These are phyloP conservation scores for Ptilonorhynchus violaceus DNA, from an alignment of 2,113 vertebrate species.

Conservation along the genomic window DNA sequence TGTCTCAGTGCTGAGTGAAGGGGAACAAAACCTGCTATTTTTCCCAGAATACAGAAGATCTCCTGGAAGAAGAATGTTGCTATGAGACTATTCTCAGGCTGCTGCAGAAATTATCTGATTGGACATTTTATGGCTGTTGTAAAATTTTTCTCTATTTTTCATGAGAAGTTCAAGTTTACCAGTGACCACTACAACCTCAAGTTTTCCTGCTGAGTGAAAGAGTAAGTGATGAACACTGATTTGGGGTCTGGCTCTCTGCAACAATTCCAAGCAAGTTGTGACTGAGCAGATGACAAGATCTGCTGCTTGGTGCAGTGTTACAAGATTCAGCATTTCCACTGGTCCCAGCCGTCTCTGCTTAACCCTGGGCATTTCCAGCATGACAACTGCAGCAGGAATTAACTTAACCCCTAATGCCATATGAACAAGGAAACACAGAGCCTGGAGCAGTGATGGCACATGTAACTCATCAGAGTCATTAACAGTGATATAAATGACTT, in stretches of 20 bases:
- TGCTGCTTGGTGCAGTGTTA: not conserved
- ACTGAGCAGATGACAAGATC: not conserved
- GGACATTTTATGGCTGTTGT: not conserved
- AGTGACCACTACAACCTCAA: not conserved
- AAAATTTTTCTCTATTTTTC: not conserved
- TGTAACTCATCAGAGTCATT: slow-evolving; percentile 41
- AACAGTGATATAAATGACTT: slow-evolving; percentile 23
- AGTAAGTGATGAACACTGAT: not conserved
- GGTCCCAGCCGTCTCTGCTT: not conserved
- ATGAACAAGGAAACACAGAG: not conserved
- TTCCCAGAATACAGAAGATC: not conserved
- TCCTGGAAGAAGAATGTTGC: not conserved
- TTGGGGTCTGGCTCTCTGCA: not conserved
- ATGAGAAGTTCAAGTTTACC: not conserved
- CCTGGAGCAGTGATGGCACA: not conserved
- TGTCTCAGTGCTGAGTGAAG: not conserved
- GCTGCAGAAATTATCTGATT: not conserved
- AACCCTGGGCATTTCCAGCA: not conserved
- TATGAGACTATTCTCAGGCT: not conserved
- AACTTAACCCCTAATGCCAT: not conserved
- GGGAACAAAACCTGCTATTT: not conserved
- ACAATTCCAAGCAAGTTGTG: not conserved
- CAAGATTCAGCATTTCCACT: not conserved
- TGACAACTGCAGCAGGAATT: not conserved
- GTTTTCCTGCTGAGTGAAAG: not conserved